Conservation (phyloP, 2,113 vertebrate genomes). For the Pelmatolapia mariae region DNA sequence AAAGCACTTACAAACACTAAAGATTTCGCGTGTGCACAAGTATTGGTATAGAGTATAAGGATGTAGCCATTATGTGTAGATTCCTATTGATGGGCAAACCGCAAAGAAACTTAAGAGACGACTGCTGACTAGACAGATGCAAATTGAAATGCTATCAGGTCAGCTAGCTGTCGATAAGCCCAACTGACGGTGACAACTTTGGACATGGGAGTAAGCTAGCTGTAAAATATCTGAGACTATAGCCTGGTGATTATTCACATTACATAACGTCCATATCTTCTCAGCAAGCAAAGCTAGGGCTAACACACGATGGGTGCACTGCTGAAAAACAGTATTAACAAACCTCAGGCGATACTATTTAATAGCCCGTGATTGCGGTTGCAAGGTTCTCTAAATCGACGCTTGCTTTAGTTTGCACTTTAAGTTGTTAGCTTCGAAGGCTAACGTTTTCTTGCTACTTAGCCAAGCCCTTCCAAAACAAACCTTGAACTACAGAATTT, state of each 20-base stretch:
- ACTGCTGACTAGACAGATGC: not conserved
- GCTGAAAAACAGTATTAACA: not conserved
- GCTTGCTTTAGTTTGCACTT: not conserved
- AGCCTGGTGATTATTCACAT: not conserved
- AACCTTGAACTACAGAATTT: not conserved
- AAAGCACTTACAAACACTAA: not conserved
- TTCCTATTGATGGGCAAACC: not conserved
- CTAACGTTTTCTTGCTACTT: conserved; percentile 3
- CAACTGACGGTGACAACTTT: not conserved
- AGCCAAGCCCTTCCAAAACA: not conserved
- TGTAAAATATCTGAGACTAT: not conserved
- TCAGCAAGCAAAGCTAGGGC: not conserved
- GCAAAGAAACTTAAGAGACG: not conserved
- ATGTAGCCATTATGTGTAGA: not conserved
- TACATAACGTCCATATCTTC: not conserved
- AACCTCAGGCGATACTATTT: not conserved
- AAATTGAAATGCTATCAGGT: not conserved
- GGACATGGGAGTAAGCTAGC: not conserved
- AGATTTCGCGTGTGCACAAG: not conserved
- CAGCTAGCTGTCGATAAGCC: not conserved
- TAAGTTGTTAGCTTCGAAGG: not conserved
- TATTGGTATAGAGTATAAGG: not conserved
- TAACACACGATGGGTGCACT: not conserved
- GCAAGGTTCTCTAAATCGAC: not conserved
- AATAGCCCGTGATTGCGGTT: not conserved